Evolutionary conservation across 2,888 invertebrate genomes (phyloP), one percentile per base, ranked within the genome.

Genomic region (Parthenolecanium corni): DNA sequence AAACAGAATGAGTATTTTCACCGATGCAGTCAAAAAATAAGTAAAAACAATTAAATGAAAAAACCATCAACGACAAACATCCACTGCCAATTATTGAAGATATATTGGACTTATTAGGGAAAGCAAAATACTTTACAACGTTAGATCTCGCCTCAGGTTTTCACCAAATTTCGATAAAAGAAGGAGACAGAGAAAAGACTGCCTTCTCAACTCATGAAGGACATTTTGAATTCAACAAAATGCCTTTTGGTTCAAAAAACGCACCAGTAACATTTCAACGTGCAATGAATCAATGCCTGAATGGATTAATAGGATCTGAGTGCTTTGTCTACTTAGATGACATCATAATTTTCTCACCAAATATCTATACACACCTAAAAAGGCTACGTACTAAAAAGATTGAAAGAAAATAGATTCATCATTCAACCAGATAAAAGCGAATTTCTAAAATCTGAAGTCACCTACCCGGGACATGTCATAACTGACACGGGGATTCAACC

Each of bases 381-480:
- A 18, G 23, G 24, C 23, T 61, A 21, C 12, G 20, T 14, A 1
- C 38, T 62, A 14, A 24, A 52, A 2, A 14, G 57, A 12, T 24
- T 65, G 3, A 1, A 44, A 6, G 12, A 12, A n/a, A 24, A 20
- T 12, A 64, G 62, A 18, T 21, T 65, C 3, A 64, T 63, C 54
- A 47, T 65, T 5, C 56, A 64, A 14, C 46, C 38, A 3, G 49
- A 57, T 25, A 64, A 63, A 20, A 47, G 42, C 6, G 42, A 56
- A 38, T 64, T 65, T 20, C 31, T 65, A 2, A 12, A 38, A 20
- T 20, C n/a, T 2, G 52, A 57, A 47, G 4, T 64, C 3, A 11
- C 11, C 1, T 64, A 64, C 20, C 25, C 64, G 14, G 65, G 65
- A 2, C 65, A 65, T 18, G 5, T 53, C 4, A 53, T 53, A 23